Conservation (phyloP, 2,888 invertebrate genomes). For the Macaria liturata region DNA sequence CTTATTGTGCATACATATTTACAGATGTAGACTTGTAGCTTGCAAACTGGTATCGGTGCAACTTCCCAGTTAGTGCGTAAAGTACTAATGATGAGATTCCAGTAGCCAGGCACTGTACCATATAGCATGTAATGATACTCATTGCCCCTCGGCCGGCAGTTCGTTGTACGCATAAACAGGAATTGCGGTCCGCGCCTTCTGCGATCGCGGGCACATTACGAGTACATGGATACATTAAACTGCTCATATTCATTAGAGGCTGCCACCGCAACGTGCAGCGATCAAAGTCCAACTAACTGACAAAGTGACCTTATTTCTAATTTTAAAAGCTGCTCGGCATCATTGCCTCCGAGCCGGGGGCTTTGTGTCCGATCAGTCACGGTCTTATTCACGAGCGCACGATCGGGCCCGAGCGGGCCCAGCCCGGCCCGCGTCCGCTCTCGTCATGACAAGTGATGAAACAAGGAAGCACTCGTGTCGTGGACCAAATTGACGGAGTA, state of each 20-base stretch:
- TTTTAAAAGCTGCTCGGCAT: constrained; percentile 44
- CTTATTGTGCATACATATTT: too few species aligned
- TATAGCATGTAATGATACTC: constrained; percentile 46
- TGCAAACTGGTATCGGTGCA: background rate
- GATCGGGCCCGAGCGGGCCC: constrained; percentile 44
- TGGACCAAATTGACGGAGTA: constrained; percentile 52
- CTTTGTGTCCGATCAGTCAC: constrained; percentile 68
- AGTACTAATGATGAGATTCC: constrained; percentile 22
- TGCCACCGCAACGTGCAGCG: constrained; percentile 10
- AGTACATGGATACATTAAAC: constrained; percentile 13
- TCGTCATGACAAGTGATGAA: constrained; percentile 65
- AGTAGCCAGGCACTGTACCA: constrained; percentile 33
- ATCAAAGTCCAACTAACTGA: constrained; percentile 17
- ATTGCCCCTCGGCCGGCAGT: constrained; percentile 55
- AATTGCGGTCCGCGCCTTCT: constrained; percentile 60
- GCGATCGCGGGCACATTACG: constrained; percentile 57
- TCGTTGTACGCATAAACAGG: constrained; percentile 63
- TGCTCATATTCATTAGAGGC: constrained; percentile 9
- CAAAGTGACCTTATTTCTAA: constrained; percentile 47
- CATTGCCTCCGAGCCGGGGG: constrained; percentile 53
- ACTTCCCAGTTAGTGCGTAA: constrained; percentile 3
- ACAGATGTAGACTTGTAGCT: too few species aligned
- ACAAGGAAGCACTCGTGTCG: constrained; percentile 49
- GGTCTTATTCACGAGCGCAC: constrained; percentile 65
- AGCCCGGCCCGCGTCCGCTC: constrained; percentile 47